These are phyloP conservation scores for Girardia tigrina DNA, from an alignment of 2,888 invertebrate species.

Conservation along the genomic window DNA sequence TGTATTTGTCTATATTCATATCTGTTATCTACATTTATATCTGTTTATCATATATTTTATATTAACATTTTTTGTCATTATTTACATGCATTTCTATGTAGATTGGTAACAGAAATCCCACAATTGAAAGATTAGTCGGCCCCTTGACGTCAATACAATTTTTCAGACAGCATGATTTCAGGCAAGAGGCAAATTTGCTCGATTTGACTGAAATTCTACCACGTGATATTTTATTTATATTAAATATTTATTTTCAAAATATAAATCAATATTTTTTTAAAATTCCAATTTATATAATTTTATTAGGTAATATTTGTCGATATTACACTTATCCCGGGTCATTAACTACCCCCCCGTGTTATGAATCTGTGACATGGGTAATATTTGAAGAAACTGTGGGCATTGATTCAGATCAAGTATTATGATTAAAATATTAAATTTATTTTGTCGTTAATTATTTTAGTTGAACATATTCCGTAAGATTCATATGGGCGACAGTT, in stretches of 20 bases:
- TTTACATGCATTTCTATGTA: background rate
- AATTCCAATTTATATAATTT: background rate
- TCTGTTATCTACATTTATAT: no score
- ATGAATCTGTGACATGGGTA: slow-evolving; percentile 13
- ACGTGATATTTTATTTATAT: background rate
- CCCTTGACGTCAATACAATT: slow-evolving; percentile 1
- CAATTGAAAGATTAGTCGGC: background rate
- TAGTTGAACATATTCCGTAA: background rate
- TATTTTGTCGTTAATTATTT: background rate
- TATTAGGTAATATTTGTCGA: background rate
- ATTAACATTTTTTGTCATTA: background rate
- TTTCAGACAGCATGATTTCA: slow-evolving; percentile 18
- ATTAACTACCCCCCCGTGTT: slow-evolving; percentile 1
- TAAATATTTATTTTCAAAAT: background rate
- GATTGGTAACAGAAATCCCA: background rate
- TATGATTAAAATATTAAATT: background rate
- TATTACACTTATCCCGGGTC: slow-evolving; percentile 2
- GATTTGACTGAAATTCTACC: slow-evolving; percentile 1
- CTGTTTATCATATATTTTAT: no score
- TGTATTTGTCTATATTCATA: no score
- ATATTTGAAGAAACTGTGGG: slow-evolving; percentile 17
- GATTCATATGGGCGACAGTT: slow-evolving; percentile 8
- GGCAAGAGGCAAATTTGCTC: background rate
- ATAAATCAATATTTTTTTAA: background rate
- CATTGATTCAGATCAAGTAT: slow-evolving; percentile 15